Conservation (phyloP, 2,888 invertebrate genomes). For the Cynaeus angustus region DNA sequence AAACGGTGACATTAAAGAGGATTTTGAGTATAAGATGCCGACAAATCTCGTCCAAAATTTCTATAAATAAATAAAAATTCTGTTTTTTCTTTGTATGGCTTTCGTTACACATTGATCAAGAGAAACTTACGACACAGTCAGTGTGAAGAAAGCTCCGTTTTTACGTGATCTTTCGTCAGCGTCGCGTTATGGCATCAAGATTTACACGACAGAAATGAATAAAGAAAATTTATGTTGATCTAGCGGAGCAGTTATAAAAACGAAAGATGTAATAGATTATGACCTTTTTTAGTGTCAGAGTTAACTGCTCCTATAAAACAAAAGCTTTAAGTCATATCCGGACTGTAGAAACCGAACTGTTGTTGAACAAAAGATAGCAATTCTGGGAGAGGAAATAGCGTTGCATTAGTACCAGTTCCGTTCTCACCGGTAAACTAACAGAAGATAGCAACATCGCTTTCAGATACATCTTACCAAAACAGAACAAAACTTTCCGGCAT, state of each 20-base stretch:
- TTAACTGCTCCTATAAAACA: slow-evolving; percentile 56
- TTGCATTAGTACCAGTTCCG: slow-evolving; percentile 65
- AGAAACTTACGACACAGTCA: too few species aligned
- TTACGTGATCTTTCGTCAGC: background rate
- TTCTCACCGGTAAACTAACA: slow-evolving; percentile 61
- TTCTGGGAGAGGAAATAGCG: slow-evolving; percentile 63
- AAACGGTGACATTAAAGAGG: background rate
- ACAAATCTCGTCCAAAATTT: too few species aligned
- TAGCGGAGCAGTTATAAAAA: slow-evolving; percentile 19
- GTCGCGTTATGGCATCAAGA: background rate
- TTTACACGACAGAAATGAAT: slow-evolving; percentile 14
- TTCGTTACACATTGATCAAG: too few species aligned
- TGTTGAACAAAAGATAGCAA: slow-evolving; percentile 62
- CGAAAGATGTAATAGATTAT: slow-evolving; percentile 40
- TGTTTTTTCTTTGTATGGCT: too few species aligned
- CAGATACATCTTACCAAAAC: slow-evolving; percentile 44
- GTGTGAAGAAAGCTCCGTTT: too few species aligned
- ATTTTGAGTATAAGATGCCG: too few species aligned
- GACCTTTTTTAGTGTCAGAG: slow-evolving; percentile 35
- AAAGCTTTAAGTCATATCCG: slow-evolving; percentile 63
- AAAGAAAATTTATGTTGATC: slow-evolving; percentile 29
- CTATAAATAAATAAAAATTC: too few species aligned
- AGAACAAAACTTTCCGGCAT: slow-evolving; percentile 12
- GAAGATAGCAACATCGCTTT: slow-evolving; percentile 43
- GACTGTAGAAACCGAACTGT: slow-evolving; percentile 57